Evolutionary conservation across 2,888 invertebrate species (phyloP).

Genomic region (Oxycera nigricornis): DNA sequence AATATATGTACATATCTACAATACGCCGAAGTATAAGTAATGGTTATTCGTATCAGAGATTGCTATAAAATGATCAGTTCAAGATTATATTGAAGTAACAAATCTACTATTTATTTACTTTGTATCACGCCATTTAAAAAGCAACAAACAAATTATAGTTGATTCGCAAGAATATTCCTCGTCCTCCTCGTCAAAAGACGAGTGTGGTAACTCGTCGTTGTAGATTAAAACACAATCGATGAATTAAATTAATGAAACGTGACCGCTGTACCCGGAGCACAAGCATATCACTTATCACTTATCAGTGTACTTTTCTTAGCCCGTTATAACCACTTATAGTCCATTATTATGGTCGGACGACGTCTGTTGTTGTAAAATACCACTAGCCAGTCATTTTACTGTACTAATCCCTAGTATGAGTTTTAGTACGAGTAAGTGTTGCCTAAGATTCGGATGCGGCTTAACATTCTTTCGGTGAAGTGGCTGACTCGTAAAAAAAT

Average conservation of each 20-base stretch:
- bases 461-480: no score
- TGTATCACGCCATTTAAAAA: no score
- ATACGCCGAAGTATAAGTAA: no score
- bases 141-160: no score
- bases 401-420: not conserved
- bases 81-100: no score
- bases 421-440: not conserved
- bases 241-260: not conserved
- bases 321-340: not conserved
- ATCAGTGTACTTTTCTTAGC: conserved; percentile 16
- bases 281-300: conserved; percentile 22
- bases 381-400: not conserved
- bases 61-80: no score
- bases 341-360: conserved; percentile 2
- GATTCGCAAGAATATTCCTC: no score
- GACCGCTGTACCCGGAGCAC: not conserved
- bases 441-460: not conserved
- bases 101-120: no score
- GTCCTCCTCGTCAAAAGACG: no score
- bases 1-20: no score
- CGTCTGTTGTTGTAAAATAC: not conserved
- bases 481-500: no score
- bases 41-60: no score
- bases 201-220: not conserved
- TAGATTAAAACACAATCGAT: conserved; percentile 17